Evolutionary conservation across 1,140 invertebrate species (phyloP).

Genomic region (Heliconius congener): DNA sequence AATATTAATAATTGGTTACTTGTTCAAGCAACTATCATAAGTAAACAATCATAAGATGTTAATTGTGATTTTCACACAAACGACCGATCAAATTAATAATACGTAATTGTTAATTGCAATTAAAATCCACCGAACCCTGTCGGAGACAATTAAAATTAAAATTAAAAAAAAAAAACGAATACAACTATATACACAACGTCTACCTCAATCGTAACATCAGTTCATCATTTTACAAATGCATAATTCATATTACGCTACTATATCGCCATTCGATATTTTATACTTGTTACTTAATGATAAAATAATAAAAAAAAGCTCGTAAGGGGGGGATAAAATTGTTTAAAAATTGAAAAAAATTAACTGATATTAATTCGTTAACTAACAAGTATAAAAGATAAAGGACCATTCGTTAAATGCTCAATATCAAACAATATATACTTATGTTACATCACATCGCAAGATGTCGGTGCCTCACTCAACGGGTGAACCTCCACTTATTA

Average conservation of each 20-base stretch:
- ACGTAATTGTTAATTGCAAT: too few relatives aligned
- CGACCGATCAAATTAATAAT: too few relatives aligned
- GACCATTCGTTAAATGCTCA: slow-evolving; percentile 63
- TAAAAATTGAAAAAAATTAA: background rate
- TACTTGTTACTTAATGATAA: slow-evolving; percentile 24
- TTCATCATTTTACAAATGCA: slow-evolving; percentile 67
- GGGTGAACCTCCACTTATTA: slow-evolving; percentile 62
- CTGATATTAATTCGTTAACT: background rate
- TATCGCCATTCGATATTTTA: slow-evolving; percentile 29
- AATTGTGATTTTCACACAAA: too few relatives aligned
- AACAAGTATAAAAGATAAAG: slow-evolving; percentile 19
- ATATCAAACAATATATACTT: slow-evolving; percentile 55
- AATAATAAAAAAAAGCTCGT: background rate
- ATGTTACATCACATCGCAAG: slow-evolving; percentile 45
- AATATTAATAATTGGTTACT: too few relatives aligned
- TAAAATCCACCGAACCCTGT: too few relatives aligned
- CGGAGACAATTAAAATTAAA: slow-evolving; percentile 41
- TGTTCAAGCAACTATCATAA: too few relatives aligned
- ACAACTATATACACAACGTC: slow-evolving; percentile 61
- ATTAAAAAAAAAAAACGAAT: slow-evolving; percentile 48
- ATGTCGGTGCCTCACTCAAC: slow-evolving; percentile 74
- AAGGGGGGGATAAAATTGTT: background rate
- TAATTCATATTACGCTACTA: slow-evolving; percentile 56
- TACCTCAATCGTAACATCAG: slow-evolving; percentile 48
- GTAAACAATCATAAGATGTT: too few relatives aligned